A percentile compares a stretch with the other conserved stretches of the same genome.
These are phyloP conservation scores for Hydrocynus forskahlii DNA, from an alignment of 2,797 vertebrate species.

Conservation along the genomic window DNA sequence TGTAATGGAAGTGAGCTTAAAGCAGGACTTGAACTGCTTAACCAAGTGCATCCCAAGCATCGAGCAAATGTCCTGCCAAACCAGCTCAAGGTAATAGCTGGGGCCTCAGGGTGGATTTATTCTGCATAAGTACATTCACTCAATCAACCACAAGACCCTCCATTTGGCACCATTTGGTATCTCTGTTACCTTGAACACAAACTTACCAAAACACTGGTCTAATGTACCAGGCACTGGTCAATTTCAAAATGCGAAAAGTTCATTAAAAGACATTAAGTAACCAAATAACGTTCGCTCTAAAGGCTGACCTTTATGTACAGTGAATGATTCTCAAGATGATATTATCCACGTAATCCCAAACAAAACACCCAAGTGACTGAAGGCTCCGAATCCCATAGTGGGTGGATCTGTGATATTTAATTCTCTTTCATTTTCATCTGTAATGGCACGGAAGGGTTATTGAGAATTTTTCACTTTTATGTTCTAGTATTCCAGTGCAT, in stretches of 20 bases:
- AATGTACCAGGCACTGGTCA: slow-evolving; percentile 24
- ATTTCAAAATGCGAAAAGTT: not conserved
- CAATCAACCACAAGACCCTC: not conserved
- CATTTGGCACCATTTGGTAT: not conserved
- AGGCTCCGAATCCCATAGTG: no score
- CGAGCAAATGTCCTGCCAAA: not conserved
- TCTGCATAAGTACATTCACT: not conserved
- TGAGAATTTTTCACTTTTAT: no score
- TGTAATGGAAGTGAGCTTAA: not conserved
- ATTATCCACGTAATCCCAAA: no score
- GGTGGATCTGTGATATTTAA: no score
- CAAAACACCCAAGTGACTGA: no score
- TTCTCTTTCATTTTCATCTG: no score
- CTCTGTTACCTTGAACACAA: not conserved
- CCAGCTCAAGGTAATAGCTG: not conserved
- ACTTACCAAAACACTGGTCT: slow-evolving; percentile 8
- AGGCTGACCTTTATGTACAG: no score
- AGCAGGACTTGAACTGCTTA: slow-evolving; percentile 4
- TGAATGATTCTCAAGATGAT: no score
- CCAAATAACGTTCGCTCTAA: no score
- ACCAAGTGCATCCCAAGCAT: not conserved
- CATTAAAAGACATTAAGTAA: not conserved
- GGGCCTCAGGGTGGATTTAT: not conserved
- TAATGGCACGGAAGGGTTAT: no score
- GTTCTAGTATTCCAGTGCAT: no score